These are phyloP conservation scores for Chloroceryle inda DNA, from an alignment of 2,797 vertebrate genomes.

Conservation along the genomic window DNA sequence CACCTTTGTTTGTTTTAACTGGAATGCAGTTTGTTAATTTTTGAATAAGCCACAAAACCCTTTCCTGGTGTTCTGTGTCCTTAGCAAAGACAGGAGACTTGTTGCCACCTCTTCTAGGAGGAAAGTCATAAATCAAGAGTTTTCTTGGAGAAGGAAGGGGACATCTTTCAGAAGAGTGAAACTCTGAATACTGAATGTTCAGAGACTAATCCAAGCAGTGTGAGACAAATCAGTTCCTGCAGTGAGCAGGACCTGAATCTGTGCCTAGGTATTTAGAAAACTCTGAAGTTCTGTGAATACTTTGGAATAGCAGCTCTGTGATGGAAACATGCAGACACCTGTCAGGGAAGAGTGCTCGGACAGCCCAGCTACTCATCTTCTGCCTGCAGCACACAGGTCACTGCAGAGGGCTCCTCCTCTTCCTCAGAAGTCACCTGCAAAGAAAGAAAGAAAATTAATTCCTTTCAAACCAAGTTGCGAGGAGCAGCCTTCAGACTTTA, in stretches of 20 bases:
- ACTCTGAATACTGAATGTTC: not conserved
- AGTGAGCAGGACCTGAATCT: accelerated
- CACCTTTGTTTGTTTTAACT: not conserved
- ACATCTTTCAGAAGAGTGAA: not conserved
- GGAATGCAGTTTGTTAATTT: not conserved
- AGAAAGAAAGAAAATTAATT: not conserved
- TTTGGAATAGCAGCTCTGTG: not conserved
- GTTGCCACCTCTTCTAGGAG: not conserved
- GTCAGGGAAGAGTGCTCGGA: not conserved
- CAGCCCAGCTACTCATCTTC: accelerated
- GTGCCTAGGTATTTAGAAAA: not conserved
- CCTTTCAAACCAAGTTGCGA: not conserved
- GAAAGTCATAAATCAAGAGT: not conserved
- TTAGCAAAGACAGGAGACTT: not conserved
- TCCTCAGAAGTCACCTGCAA: not conserved
- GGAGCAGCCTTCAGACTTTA: not conserved
- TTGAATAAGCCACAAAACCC: not conserved
- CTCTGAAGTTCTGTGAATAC: not conserved
- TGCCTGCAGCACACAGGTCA: accelerated
- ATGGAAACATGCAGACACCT: not conserved
- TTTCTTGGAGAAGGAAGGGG: not conserved
- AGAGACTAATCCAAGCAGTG: not conserved
- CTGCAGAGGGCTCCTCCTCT: not conserved
- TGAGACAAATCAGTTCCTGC: not conserved
- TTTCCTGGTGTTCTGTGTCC: not conserved